phyloP scores from a whole-genome alignment of 2,113 vertebrate species.

The Ctenodactylus gundi region DNA sequence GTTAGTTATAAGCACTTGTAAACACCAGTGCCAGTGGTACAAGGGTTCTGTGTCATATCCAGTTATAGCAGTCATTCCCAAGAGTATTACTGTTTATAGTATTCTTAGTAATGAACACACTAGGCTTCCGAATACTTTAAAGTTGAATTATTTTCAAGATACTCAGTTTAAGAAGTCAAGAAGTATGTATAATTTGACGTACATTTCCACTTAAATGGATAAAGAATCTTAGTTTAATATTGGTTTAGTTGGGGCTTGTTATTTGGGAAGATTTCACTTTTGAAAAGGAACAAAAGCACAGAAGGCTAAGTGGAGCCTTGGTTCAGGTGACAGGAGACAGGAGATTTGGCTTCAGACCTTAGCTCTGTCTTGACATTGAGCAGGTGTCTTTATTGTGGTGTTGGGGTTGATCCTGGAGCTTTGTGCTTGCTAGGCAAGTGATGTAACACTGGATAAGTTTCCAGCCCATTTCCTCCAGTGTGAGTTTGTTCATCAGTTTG shows the following conservation, averaged over 20 bases:
- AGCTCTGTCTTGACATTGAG: background rate
- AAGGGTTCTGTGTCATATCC: background rate
- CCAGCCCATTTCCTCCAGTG: background rate
- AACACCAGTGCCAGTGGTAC: background rate
- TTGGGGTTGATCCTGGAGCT: background rate
- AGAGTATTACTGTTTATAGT: background rate
- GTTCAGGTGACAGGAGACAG: background rate
- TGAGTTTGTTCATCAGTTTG: background rate
- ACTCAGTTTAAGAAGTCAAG: slow-evolving; percentile 1
- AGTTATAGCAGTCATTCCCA: background rate
- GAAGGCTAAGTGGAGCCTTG: background rate
- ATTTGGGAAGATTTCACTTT: background rate
- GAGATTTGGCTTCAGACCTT: background rate
- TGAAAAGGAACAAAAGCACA: background rate
- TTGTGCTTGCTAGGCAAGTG: background rate
- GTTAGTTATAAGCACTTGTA: background rate
- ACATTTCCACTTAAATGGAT: background rate
- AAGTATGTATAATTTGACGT: background rate
- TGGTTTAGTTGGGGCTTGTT: background rate
- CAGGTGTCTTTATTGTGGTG: background rate
- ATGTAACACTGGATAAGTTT: background rate
- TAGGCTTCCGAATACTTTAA: background rate
- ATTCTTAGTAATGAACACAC: background rate
- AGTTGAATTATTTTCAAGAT: background rate
- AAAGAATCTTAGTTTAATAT: background rate